Percentiles rank a stretch among this genome's conserved stretches.
Evolutionary conservation across 2,888 invertebrate species (phyloP).

Genomic region (Azorinus chamasolen): DNA sequence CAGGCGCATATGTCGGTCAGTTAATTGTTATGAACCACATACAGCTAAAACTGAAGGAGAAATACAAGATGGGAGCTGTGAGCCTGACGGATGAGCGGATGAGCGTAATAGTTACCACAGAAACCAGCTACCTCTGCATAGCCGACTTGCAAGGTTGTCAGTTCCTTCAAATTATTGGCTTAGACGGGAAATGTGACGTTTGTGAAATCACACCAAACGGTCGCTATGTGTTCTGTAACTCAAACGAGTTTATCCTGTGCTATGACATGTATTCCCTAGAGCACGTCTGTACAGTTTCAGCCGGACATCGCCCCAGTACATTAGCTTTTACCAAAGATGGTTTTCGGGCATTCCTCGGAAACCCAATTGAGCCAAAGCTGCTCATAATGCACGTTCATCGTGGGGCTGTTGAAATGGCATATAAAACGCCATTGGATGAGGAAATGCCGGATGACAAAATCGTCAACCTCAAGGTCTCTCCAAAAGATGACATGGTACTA

Average conservation of each 20-base stretch:
- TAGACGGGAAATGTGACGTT: conserved; percentile 80
- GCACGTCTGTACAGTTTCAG: conserved; percentile 73
- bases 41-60: conserved; percentile 78
- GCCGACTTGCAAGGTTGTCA: conserved; percentile 78
- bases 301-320: conserved; percentile 74
- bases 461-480: conserved; percentile 70
- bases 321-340: conserved; percentile 80
- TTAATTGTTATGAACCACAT: conserved; percentile 84
- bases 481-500: conserved; percentile 74
- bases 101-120: conserved; percentile 81
- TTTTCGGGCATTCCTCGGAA: conserved; percentile 77
- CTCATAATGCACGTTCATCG: conserved; percentile 78
- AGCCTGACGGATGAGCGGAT: conserved; percentile 78
- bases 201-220: conserved; percentile 81
- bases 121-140: conserved; percentile 83
- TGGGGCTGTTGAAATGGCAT: conserved; percentile 81
- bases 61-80: conserved; percentile 78
- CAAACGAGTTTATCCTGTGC: conserved; percentile 77
- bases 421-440: conserved; percentile 78
- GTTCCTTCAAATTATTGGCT: conserved; percentile 79
- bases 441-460: conserved; percentile 70
- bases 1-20: conserved; percentile 83
- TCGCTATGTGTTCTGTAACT: conserved; percentile 81
- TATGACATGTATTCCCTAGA: conserved; percentile 81
- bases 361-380: conserved; percentile 76